Base-by-base conservation (phyloP, 2,797 vertebrate species). In the Danio tinwini region DNA sequence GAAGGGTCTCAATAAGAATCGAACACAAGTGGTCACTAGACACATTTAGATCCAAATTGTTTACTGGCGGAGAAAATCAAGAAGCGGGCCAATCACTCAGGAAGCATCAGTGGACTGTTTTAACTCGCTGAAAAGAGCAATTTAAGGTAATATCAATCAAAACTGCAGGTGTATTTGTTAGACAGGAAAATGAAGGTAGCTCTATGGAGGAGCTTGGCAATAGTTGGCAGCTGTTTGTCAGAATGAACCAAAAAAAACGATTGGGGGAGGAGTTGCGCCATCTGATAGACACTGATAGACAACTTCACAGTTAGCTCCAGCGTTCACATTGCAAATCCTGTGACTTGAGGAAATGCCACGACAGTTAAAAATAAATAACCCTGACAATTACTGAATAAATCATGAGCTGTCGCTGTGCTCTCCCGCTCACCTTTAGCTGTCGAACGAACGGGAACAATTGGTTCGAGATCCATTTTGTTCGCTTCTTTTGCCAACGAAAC, bases 291-390 rank as follows among this genome's bases (percentile, higher is more conserved):
- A 68, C 47, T 81, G 75, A 82, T 78, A 74, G 77, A 86, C 83
- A 81, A 17, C 78, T 76, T 69, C 45, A 21, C 50, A 56, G 85
- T 44, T 40, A 39, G 71, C 29, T 12, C 2, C 21, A 21, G 42
- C 73, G 67, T 84, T 80, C 80, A 39, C 74, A 68, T n/a, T 21
- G 52, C 47, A 83, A 88, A 86, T 83, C 74, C 75, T 71, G 49
- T 82, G 80, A 80, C 83, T 83, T 73, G 73, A 83, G 70, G 81
- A 78, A 84, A 85, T 78, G 45, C 80, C 68, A 79, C 55, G 55
- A 83, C 82, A 85, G 86, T 82, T 84, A 83, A 83, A 83, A 87
- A 84, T 80, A 87, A 85, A 84, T 85, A 82, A 84, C 83, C 78
- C 76, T 80, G 81, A 83, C 78, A 81, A 83, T 84, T 85, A 74